phyloP scores from a whole-genome alignment of 2,797 vertebrate species.

The Takifugu rubripes region DNA sequence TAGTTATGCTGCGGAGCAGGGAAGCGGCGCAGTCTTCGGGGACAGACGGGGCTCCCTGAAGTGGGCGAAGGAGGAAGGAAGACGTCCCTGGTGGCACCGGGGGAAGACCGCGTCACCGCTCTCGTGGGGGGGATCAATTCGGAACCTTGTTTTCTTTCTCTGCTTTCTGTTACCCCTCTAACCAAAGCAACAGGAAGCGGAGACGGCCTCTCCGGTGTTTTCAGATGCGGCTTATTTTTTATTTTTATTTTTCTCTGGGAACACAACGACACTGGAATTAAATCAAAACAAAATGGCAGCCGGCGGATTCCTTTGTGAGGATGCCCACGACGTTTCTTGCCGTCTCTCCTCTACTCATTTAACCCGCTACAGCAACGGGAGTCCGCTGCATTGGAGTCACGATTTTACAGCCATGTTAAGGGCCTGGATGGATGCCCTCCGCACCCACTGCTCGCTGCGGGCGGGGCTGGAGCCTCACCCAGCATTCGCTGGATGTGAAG shows the following conservation, averaged over 20 bases:
- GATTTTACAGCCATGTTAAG: too few species aligned
- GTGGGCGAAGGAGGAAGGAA: slow-evolving; percentile 57
- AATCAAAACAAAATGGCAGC: slow-evolving; percentile 26
- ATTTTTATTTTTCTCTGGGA: slow-evolving; percentile 4
- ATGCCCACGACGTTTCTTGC: slow-evolving; percentile 3
- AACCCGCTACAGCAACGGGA: too few species aligned
- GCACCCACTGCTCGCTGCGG: too few species aligned
- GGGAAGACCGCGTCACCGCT: slow-evolving; percentile 38
- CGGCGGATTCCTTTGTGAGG: slow-evolving; percentile 16
- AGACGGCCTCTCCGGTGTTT: slow-evolving; percentile 42
- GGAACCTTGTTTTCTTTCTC: slow-evolving; percentile 42
- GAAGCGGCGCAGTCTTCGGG: slow-evolving; percentile 53
- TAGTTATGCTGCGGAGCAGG: slow-evolving; percentile 61
- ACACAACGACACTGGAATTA: slow-evolving; percentile 25
- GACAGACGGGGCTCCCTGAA: slow-evolving; percentile 56
- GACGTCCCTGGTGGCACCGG: slow-evolving; percentile 54
- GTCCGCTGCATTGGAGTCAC: too few species aligned
- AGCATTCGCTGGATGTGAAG: too few species aligned
- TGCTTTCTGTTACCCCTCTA: slow-evolving; percentile 31
- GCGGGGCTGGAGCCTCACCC: too few species aligned
- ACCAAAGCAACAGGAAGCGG: slow-evolving; percentile 43
- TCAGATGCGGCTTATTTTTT: too few species aligned
- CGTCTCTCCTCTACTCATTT: not conserved
- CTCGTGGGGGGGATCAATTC: slow-evolving; percentile 42
- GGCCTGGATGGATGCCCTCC: too few species aligned